Base-by-base conservation (phyloP, 1,140 invertebrate species). In the Temnothorax nylanderi region DNA sequence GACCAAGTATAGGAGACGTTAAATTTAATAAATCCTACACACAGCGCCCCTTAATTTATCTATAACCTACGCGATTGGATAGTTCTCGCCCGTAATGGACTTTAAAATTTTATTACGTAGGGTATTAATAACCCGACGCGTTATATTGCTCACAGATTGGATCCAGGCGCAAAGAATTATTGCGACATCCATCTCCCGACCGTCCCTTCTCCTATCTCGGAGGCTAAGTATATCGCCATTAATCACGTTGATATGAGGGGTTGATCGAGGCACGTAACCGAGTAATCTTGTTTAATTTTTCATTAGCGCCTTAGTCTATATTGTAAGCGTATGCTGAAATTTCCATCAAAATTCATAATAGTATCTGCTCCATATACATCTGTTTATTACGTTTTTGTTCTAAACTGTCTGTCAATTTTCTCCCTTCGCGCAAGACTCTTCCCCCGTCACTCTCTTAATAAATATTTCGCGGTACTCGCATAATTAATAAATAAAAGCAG, bases 31-130 rank as follows among this genome's bases (percentile, higher is more conserved):
- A 90, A 81, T 86, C 51, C 67, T 10, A 72, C 47, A 89, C 37
- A 89, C 75, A 80, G 44, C 69, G 51, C 67, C 88, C 56, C 67
- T 90, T 85, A 85, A 90, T 90, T 90, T 75, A 71, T 87, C 60
- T 54, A 88, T 90, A 90, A 89, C 49, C 76, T 26, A 65, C 32
- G 86, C 65, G 86, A 90, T 90, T 90, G 49, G 80, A 90, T 85
- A 85, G 86, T 81, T 81, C 87, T 74, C 74, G 21, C 37, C 37
- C 49, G 81, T 91, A 91, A 91, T 91, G 89, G 89, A 65, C 78
- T 88, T 84, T 89, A 82, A 89, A 91, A 91, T 91, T 91, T 91
- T 87, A 89, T 91, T 91, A 91, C 62, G 41, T 44, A 41, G 16
- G 60, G n/a, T 80, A 90, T 90, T 91, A 91, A 89, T 88, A 89